These are phyloP conservation scores for Chesias legatella DNA, from an alignment of 2,888 invertebrate genomes.

Conservation along the genomic window DNA sequence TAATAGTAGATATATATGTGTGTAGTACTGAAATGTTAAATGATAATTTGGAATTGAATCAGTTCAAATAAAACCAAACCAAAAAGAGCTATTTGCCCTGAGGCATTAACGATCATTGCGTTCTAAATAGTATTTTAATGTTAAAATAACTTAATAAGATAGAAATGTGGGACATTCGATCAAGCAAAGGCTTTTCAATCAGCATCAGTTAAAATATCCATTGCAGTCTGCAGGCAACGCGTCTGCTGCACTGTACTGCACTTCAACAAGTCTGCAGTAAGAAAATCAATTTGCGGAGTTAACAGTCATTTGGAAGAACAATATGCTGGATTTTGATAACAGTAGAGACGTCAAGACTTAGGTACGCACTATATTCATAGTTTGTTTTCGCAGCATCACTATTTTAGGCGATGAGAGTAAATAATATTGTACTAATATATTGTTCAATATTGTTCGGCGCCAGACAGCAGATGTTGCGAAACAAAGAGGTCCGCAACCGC, in stretches of 20 bases:
- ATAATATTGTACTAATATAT: too few species aligned
- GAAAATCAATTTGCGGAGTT: too few species aligned
- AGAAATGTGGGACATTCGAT: slow-evolving; percentile 9
- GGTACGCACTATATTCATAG: neutral
- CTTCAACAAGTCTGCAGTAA: slow-evolving; percentile 1
- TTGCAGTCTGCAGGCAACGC: slow-evolving; percentile 5
- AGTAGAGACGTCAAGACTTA: too few species aligned
- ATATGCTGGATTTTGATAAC: too few species aligned
- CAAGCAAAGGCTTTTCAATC: slow-evolving; percentile 1
- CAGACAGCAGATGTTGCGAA: slow-evolving; percentile 11
- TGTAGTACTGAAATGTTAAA: too few species aligned
- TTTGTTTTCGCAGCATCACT: neutral
- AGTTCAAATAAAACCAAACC: neutral
- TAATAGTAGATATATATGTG: too few species aligned
- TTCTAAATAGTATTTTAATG: slow-evolving; percentile 17
- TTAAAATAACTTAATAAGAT: slow-evolving; percentile 10
- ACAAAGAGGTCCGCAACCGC: slow-evolving; percentile 12
- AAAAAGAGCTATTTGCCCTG: neutral
- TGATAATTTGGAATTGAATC: too few species aligned
- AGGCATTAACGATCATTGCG: too few species aligned
- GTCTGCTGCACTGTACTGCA: neutral
- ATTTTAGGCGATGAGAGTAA: neutral
- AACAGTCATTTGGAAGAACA: too few species aligned
- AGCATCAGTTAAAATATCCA: slow-evolving; percentile 5
- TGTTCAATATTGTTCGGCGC: slow-evolving; percentile 3